Evolutionary conservation across 2,888 invertebrate genomes (phyloP).

Genomic region (Sylvicola cinctus): DNA sequence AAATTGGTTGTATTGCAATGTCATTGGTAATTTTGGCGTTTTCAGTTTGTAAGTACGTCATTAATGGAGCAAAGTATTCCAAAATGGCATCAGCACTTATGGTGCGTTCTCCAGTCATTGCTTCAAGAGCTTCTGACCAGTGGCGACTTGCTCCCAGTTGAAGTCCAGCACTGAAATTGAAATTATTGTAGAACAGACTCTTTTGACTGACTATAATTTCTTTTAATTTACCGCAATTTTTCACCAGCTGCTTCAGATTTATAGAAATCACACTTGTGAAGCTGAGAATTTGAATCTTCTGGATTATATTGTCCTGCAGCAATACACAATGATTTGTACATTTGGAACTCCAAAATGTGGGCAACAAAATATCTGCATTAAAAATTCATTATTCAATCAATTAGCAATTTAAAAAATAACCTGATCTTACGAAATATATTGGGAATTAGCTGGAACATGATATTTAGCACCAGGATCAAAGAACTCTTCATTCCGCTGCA

Average conservation of each 20-base stretch:
- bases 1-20: not conserved
- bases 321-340: conserved; percentile 40
- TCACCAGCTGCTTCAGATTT: conserved; percentile 34
- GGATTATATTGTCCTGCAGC: conserved; percentile 40
- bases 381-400: not conserved
- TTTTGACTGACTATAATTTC: no score
- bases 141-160: conserved; percentile 29
- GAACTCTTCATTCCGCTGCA: conserved; percentile 19
- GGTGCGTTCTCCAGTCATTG: conserved; percentile 33
- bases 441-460: conserved; percentile 25
- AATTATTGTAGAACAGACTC: no score
- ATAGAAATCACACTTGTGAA: conserved; percentile 43
- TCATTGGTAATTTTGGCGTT: conserved; percentile 21
- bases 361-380: conserved; percentile 29
- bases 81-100: conserved; percentile 36
- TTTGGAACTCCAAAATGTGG: conserved; percentile 60
- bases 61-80: conserved; percentile 37
- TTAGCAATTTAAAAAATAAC: not conserved
- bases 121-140: conserved; percentile 39
- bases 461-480: conserved; percentile 29
- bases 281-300: conserved; percentile 27
- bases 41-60: conserved; percentile 31
- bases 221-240: no score
- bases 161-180: conserved; percentile 25
- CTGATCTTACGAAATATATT: conserved; percentile 22